Conservation (phyloP, 2,113 vertebrate species). For the Oreocharis arfaki region DNA sequence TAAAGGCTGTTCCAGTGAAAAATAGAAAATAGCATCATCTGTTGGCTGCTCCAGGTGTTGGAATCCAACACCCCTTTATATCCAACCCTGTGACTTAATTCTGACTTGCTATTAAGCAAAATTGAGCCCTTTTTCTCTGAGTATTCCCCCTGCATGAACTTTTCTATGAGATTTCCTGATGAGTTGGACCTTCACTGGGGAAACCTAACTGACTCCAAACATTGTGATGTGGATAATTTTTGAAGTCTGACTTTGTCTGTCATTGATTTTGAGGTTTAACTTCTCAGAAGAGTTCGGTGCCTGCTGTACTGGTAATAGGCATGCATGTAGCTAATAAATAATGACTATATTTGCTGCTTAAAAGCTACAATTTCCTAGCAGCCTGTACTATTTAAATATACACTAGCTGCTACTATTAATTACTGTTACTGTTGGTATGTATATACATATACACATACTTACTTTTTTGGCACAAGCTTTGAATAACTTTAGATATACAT, state of each 20-base stretch:
- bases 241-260: background rate
- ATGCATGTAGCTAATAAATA: background rate
- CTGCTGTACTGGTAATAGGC: background rate
- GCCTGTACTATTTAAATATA: background rate
- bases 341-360: background rate
- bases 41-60: background rate
- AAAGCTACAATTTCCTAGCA: background rate
- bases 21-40: background rate
- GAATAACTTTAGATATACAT: background rate
- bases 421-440: background rate
- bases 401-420: background rate
- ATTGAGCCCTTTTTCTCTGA: background rate
- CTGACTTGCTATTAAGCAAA: background rate
- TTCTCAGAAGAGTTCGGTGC: background rate
- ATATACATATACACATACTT: background rate
- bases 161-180: background rate
- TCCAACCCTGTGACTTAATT: background rate
- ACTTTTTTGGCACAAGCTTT: background rate
- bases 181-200: background rate
- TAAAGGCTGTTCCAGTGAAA: background rate
- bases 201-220: background rate
- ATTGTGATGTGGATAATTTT: background rate
- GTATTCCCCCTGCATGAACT: background rate
- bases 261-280: background rate
- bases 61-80: background rate